A percentile compares a stretch with the other conserved stretches of the same genome.
These are phyloP conservation scores for Hepsetus odoe DNA, from an alignment of 2,113 vertebrate genomes.

Conservation along the genomic window DNA sequence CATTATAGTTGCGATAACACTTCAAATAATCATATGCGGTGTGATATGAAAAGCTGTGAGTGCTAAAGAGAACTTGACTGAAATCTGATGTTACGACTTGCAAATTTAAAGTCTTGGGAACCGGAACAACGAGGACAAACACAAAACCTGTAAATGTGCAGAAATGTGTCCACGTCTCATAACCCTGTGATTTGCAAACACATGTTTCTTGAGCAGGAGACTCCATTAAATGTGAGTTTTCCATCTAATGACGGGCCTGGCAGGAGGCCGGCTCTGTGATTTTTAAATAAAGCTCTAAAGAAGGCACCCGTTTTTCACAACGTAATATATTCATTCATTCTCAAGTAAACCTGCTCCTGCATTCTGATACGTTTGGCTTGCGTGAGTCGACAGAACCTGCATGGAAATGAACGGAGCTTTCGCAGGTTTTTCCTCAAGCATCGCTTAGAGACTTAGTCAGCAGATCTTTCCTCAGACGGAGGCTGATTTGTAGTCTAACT, in stretches of 20 bases:
- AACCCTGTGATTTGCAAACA: background rate
- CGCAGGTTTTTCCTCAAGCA: background rate
- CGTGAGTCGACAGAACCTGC: too few species aligned
- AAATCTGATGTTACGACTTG: background rate
- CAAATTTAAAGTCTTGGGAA: background rate
- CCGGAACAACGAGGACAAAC: background rate
- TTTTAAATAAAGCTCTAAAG: slow-evolving; percentile 34
- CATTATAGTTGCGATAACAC: too few species aligned
- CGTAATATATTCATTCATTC: slow-evolving; percentile 65
- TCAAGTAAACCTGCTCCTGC: slow-evolving; percentile 52
- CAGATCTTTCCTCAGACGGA: background rate
- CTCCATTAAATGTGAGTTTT: background rate
- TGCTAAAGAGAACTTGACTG: background rate
- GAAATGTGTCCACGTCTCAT: background rate
- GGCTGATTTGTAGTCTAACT: too few species aligned
- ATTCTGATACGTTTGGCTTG: slow-evolving; percentile 58
- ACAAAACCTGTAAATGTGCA: background rate
- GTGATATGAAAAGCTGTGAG: too few species aligned
- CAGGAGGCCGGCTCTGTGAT: slow-evolving; percentile 15
- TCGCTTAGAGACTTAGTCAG: background rate
- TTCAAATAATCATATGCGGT: too few species aligned
- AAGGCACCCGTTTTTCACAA: slow-evolving; percentile 36
- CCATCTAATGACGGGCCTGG: background rate
- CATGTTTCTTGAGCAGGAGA: background rate
- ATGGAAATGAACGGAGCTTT: too few species aligned